Percentiles rank a stretch among this genome's conserved stretches.
phyloP scores from a whole-genome alignment of 2,888 invertebrate genomes.

The Trichogramma evanescens region DNA sequence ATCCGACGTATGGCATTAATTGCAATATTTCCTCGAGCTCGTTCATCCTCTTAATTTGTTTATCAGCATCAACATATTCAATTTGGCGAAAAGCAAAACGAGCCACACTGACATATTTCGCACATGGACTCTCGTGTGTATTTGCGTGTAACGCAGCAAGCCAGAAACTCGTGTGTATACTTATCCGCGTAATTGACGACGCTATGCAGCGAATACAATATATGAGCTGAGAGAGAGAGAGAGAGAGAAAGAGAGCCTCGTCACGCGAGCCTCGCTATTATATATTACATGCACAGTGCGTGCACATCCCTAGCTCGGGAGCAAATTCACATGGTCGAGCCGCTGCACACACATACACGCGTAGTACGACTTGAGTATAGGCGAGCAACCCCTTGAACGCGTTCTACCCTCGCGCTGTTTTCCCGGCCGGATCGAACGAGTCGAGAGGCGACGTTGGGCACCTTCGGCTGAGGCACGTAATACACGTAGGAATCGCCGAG shows the following conservation, averaged over 20 bases:
- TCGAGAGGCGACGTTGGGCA: neutral
- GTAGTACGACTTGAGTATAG: too few species aligned
- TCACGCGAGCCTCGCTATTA: slow-evolving; percentile 31
- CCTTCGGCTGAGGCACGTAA: too few species aligned
- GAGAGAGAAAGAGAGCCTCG: slow-evolving; percentile 27
- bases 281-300: too few species aligned
- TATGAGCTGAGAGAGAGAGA: slow-evolving; percentile 19
- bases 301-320: slow-evolving; percentile 6
- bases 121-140: neutral
- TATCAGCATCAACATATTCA: neutral
- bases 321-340: slow-evolving; percentile 8
- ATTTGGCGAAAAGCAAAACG: slow-evolving; percentile 5
- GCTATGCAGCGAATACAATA: too few species aligned
- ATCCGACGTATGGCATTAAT: too few species aligned
- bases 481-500: too few species aligned
- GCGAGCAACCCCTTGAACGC: too few species aligned
- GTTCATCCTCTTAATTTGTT: slow-evolving; percentile 1
- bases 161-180: slow-evolving; percentile 25
- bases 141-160: neutral
- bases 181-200: slow-evolving; percentile 42
- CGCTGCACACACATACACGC: neutral
- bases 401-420: too few species aligned
- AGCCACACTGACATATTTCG: neutral
- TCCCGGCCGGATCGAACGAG: neutral
- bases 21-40: too few species aligned